phyloP scores from a whole-genome alignment of 2,888 invertebrate species.

The Diplolepis rosae region DNA sequence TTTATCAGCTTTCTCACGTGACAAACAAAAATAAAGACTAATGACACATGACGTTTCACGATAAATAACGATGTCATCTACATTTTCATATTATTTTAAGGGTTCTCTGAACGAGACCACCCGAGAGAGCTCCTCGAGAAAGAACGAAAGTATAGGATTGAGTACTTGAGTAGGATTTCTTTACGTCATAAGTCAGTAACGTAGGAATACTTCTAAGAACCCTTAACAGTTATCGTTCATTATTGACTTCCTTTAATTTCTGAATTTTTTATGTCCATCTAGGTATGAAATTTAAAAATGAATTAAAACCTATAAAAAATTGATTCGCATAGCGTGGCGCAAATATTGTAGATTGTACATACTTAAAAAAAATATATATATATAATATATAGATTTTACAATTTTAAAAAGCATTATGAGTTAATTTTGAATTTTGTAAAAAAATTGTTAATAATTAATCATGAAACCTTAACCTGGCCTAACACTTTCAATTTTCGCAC shows the following conservation, averaged over 20 bases:
- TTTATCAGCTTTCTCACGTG: constrained; percentile 46
- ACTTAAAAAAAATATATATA: too few species aligned
- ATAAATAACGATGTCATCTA: constrained; percentile 30
- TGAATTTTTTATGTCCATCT: too few species aligned
- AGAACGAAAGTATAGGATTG: background rate
- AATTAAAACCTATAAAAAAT: too few species aligned
- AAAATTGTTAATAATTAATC: too few species aligned
- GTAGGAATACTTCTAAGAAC: background rate
- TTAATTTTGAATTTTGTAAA: background rate
- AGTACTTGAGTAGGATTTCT: background rate
- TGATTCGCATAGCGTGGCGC: too few species aligned
- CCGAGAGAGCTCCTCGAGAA: background rate
- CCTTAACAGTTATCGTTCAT: background rate
- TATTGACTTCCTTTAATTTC: background rate
- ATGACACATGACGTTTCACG: constrained; percentile 44
- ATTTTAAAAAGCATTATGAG: too few species aligned
- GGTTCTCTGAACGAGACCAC: background rate
- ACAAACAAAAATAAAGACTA: constrained; percentile 47
- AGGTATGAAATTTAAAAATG: too few species aligned
- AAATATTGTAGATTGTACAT: too few species aligned
- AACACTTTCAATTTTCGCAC: too few species aligned
- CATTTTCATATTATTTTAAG: background rate
- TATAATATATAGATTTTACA: too few species aligned
- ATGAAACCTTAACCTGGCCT: too few species aligned
- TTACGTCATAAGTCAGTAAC: background rate